Evolutionary conservation across 2,797 vertebrate genomes (phyloP).

Genomic region (Alosa sapidissima): DNA sequence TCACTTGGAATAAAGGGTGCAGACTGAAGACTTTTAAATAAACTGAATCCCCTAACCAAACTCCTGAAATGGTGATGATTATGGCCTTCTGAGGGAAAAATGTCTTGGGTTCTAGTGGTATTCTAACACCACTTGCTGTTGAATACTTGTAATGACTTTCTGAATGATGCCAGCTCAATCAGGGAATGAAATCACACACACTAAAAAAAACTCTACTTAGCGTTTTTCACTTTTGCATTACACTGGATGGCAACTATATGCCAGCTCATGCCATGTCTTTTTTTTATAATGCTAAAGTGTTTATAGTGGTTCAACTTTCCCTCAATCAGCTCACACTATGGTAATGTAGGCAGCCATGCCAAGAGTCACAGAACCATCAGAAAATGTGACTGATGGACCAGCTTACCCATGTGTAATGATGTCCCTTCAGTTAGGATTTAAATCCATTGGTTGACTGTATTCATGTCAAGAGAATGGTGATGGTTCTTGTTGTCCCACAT

Average conservation of each 20-base stretch:
- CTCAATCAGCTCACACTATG: conserved; percentile 14
- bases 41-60: not conserved
- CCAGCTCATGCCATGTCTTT: not conserved
- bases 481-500: conserved; percentile 13
- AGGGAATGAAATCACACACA: conserved; percentile 1
- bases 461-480: not conserved
- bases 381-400: conserved; percentile 21
- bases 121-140: not conserved
- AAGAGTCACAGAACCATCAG: conserved; percentile 25
- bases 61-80: not conserved
- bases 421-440: not conserved
- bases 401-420: conserved; percentile 5
- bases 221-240: not conserved
- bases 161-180: conserved; percentile 13
- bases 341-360: conserved; percentile 1
- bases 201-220: not conserved
- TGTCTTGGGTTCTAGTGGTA: not conserved
- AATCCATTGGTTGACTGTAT: not conserved
- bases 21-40: not conserved
- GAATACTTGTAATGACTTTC: conserved; percentile 6
- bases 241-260: not conserved
- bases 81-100: not conserved
- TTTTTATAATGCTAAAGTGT: not conserved
- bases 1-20: not conserved
- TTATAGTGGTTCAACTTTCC: conserved; percentile 18